phyloP scores from a whole-genome alignment of 2,888 invertebrate species.

The Pseudanteris insignis region DNA sequence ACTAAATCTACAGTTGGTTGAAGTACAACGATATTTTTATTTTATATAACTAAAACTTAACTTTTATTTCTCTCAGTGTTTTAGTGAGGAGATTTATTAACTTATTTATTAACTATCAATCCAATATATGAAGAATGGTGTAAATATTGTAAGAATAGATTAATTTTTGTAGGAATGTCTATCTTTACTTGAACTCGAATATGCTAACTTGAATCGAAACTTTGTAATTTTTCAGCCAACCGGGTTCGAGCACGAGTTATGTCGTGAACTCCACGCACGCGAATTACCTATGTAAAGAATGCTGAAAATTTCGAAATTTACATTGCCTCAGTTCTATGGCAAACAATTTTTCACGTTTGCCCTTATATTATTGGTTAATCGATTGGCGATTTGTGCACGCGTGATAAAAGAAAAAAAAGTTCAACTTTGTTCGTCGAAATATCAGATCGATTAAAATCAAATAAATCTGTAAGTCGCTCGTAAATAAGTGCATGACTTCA shows the following conservation, averaged over 20 bases:
- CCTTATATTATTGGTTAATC: conserved; percentile 17
- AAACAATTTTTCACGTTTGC: conserved; percentile 31
- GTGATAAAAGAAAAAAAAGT: too few relatives aligned
- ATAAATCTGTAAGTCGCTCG: too few relatives aligned
- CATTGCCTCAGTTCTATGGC: conserved; percentile 38
- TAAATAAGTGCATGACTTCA: too few relatives aligned
- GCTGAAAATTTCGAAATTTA: conserved; percentile 37
- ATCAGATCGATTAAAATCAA: too few relatives aligned
- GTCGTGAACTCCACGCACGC: conserved; percentile 40
- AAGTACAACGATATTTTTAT: too few relatives aligned
- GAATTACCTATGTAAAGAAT: conserved; percentile 39
- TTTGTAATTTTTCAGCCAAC: conserved; percentile 41
- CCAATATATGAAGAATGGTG: too few relatives aligned
- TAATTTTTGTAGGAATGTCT: conserved; percentile 38
- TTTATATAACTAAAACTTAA: too few relatives aligned
- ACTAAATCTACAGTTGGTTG: too few relatives aligned
- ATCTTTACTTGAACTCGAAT: conserved; percentile 38
- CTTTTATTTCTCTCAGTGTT: too few relatives aligned
- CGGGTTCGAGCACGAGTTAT: conserved; percentile 35
- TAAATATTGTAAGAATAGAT: too few relatives aligned
- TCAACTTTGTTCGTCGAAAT: background rate
- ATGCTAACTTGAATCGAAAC: conserved; percentile 42
- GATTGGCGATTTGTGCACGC: background rate
- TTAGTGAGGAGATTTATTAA: too few relatives aligned
- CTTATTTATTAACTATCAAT: too few relatives aligned